Percentiles rank a stretch among this genome's conserved stretches.
These are phyloP conservation scores for Fundulus diaphanus DNA, from an alignment of 2,797 vertebrate species.

Conservation along the genomic window DNA sequence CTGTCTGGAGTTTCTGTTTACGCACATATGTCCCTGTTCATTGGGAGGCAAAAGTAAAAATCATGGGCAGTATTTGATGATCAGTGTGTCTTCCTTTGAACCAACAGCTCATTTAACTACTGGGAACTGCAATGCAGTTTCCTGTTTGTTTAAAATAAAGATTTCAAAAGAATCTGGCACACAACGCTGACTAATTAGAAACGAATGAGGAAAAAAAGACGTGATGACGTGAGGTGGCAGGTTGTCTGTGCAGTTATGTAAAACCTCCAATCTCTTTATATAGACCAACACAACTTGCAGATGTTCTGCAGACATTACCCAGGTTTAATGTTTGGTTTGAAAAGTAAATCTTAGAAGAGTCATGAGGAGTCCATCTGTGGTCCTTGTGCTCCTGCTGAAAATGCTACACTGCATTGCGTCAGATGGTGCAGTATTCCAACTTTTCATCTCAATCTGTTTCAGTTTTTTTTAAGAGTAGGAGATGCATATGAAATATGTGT, in stretches of 20 bases:
- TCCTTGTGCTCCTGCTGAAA: conserved; percentile 54
- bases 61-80: not conserved
- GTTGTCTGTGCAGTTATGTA: conserved; percentile 2
- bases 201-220: not conserved
- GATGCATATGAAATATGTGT: not conserved
- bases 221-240: not conserved
- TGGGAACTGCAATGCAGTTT: not conserved
- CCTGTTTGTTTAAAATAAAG: not conserved
- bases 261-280: not conserved
- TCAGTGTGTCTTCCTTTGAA: not conserved
- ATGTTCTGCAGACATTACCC: conserved; percentile 11
- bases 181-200: not conserved
- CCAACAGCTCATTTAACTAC: not conserved
- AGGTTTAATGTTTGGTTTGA: not conserved
- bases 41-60: not conserved
- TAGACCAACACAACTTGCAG: conserved; percentile 15
- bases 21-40: not conserved
- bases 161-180: not conserved
- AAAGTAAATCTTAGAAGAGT: conserved; percentile 9
- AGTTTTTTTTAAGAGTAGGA: not conserved
- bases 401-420: conserved; percentile 45
- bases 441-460: not conserved
- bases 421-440: conserved; percentile 53
- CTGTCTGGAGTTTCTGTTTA: not conserved
- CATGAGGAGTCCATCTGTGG: conserved; percentile 45